Conservation (phyloP, 2,888 invertebrate genomes). For the Erpobdella octoculata region DNA sequence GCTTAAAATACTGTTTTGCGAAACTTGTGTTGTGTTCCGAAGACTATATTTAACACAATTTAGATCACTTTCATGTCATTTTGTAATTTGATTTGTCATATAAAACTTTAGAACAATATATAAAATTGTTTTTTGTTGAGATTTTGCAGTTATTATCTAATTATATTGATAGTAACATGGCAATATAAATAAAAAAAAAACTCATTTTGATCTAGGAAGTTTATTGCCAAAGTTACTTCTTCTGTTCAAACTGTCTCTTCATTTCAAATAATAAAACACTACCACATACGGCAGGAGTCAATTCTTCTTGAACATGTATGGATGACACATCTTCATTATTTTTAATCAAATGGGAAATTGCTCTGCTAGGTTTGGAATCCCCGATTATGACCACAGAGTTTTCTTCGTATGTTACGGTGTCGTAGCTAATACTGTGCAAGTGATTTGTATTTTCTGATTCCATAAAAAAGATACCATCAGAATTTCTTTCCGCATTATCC, state of each 20-base stretch:
- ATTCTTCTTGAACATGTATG: not conserved
- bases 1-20: too few relatives aligned
- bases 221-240: not conserved
- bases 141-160: too few relatives aligned
- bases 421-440: conserved; percentile 1
- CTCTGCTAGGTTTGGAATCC: not conserved
- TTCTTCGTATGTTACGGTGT: not conserved
- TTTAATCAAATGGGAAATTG: not conserved
- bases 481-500: too few relatives aligned
- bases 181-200: too few relatives aligned
- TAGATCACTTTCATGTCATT: too few relatives aligned
- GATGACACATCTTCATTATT: not conserved
- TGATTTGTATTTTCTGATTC: not conserved
- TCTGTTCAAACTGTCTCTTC: conserved; percentile 9
- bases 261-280: conserved; percentile 29
- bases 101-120: too few relatives aligned
- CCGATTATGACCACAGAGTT: not conserved
- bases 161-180: too few relatives aligned
- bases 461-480: not conserved
- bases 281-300: conserved; percentile 11
- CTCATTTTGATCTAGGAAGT: not conserved
- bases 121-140: too few relatives aligned
- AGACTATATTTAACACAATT: too few relatives aligned
- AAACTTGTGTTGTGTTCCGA: too few relatives aligned
- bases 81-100: too few relatives aligned